Evolutionary conservation across 2,113 vertebrate species (phyloP), one percentile per base, ranked within the genome.

Genomic region (Phaethornis superciliosus): DNA sequence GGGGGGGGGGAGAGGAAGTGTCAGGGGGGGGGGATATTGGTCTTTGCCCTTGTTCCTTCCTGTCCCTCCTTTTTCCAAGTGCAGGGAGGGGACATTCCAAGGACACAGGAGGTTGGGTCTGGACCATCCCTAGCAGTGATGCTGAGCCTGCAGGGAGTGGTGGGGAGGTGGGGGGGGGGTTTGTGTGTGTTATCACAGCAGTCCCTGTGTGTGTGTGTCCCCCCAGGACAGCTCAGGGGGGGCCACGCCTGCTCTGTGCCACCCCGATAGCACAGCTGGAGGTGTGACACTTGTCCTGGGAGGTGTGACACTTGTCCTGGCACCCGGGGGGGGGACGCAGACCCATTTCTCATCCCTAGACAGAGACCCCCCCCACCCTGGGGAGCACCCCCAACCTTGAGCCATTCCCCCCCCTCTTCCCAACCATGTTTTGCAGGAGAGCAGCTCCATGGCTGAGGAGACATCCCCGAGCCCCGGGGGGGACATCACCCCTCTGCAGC

Each of bases 401-500:
- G 70, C 86, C 37, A 40, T 47, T 64, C 81, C 40, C 30, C 40
- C 54, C 30, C 7, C 37, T 40, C 12, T 40, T 40, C 37, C 37
- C 37, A 40, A 0, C n/a, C 1, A 0, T 94, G 26, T 70, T 0
- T 97, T 94, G 74, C 97, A 99, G 98, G 96, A 94, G 71, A 79
- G 49, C 97, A 5, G 32, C 28, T 90, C 95, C 96, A 99, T 99
- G 99, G 98, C 96, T 12, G 98, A 98, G 81, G 97, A 96, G 96
- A 32, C 55, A 1, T 47, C 74, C 12, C 79, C 85, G 12, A 55
- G 83, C 59, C 70, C 97, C 3, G 49, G 91, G 1, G 94, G 95
- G 91, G 98, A 97, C 81, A 99, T 99, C 78, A 99, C 99, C 28
- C 99, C 98, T 1, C 87, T 99, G 96, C 99, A 99, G 94, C 99